phyloP scores from a whole-genome alignment of 2,888 invertebrate genomes.

The Drosophila glabriapex region DNA sequence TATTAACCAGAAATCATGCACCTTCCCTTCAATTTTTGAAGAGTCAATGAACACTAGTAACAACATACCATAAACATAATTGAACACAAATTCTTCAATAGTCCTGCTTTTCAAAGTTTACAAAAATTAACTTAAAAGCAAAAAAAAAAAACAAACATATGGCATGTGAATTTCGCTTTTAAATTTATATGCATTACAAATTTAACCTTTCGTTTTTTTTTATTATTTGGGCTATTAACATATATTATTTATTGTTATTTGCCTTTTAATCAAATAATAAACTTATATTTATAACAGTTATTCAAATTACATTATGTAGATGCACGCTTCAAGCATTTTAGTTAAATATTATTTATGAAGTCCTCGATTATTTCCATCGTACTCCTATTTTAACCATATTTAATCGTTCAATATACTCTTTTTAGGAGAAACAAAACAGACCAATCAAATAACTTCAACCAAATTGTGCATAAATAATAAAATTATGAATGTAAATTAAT shows the following conservation, averaged over 20 bases:
- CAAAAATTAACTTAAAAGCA: slow-evolving; percentile 34
- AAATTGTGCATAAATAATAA: slow-evolving; percentile 13
- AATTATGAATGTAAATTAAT: slow-evolving; percentile 25
- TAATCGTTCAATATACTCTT: slow-evolving; percentile 5
- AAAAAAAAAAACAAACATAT: slow-evolving; percentile 47
- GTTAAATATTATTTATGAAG: slow-evolving; percentile 21
- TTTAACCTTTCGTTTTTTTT: slow-evolving; percentile 31
- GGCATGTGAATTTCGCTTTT: slow-evolving; percentile 82
- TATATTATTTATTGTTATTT: slow-evolving; percentile 34
- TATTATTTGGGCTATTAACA: slow-evolving; percentile 29
- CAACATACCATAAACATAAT: slow-evolving; percentile 20
- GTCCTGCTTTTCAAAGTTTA: slow-evolving; percentile 3
- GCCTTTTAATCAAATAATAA: slow-evolving; percentile 38
- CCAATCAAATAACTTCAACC: neutral
- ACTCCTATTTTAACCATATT: slow-evolving; percentile 22
- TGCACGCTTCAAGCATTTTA: slow-evolving; percentile 76
- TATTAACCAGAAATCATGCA: slow-evolving; percentile 84
- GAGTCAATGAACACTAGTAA: slow-evolving; percentile 30
- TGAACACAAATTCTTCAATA: slow-evolving; percentile 12
- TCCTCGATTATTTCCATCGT: slow-evolving; percentile 9
- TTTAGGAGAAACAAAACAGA: slow-evolving; percentile 18
- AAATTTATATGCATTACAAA: slow-evolving; percentile 60
- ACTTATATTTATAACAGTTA: slow-evolving; percentile 29
- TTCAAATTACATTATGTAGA: slow-evolving; percentile 59
- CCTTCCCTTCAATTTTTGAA: slow-evolving; percentile 46